Evolutionary conservation across 1,140 invertebrate genomes (phyloP), one percentile per base, ranked within the genome.

Genomic region (Drosophila sechellia): DNA sequence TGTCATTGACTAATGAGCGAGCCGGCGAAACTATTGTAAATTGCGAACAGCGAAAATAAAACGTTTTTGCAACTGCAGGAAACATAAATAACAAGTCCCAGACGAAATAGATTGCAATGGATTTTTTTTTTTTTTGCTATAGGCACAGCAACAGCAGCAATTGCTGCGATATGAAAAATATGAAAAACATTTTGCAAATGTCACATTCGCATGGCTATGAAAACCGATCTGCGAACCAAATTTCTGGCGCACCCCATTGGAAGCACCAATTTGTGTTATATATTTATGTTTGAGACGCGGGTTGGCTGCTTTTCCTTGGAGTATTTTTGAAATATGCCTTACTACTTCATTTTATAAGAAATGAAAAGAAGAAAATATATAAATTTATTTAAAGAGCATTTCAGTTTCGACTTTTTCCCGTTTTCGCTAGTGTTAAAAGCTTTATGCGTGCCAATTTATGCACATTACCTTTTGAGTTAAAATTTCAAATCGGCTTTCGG

Each of bases 171-270:
- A 27, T 70, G 64, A 70, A 25, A 70, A 70, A 70, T 70, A 70
- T 70, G 65, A 70, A 71, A 71, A 71, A 71, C 68, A 71, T 71
- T 70, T 71, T 71, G 64, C 53, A 71, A 71, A 71, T 71, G 68
- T 71, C 68, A 70, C 68, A 71, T 57, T 71, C 68, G 68, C 68
- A 71, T 71, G 37, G 68, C 40, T 35, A 49, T 52, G 68, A 48
- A 71, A 71, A 71, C 68, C 64, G 68, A 71, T 71, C 64, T 71
- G 50, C 27, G 42, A 49, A 42, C 50, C 52, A 70, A 70, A 71
- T 71, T 57, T 71, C 52, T 49, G 68, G 52, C 68, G 35, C 68
- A 70, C 68, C 68, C 52, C 52, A 42, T 49, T 56, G 20, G 40
- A 69, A 70, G 45, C 64, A 57, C 35, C 53, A 42, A 42, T 70